Evolutionary conservation across 2,888 invertebrate genomes (phyloP).

Genomic region (Nemapogon koenigi): DNA sequence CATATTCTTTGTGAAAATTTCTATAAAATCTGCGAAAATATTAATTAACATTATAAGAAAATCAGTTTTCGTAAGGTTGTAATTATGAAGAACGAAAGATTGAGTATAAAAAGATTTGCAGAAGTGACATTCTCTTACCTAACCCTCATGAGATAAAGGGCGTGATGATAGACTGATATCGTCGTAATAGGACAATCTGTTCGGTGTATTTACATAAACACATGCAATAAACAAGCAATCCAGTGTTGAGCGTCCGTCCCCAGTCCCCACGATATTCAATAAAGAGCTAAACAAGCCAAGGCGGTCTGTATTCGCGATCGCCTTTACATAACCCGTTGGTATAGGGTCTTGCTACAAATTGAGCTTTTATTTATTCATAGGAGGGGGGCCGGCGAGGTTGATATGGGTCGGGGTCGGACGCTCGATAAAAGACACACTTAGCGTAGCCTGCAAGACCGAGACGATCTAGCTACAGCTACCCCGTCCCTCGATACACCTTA

Average conservation of each 20-base stretch:
- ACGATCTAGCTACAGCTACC: conserved; percentile 17
- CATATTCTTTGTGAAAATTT: no score
- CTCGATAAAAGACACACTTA: conserved; percentile 48
- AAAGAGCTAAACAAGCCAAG: conserved; percentile 25
- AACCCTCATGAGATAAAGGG: no score
- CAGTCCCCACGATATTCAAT: conserved; percentile 25
- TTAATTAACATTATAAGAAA: no score
- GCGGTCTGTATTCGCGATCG: conserved; percentile 27
- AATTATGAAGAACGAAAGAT: no score
- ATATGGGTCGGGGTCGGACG: conserved; percentile 52
- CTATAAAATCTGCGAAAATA: no score
- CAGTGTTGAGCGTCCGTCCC: no score
- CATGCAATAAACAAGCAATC: conserved; percentile 18
- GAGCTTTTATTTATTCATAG: conserved; percentile 61
- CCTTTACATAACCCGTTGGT: conserved; percentile 34
- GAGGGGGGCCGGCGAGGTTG: conserved; percentile 43
- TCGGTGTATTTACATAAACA: no score
- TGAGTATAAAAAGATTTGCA: no score
- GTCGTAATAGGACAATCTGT: no score
- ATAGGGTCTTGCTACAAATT: conserved; percentile 41
- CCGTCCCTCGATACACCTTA: conserved; percentile 26
- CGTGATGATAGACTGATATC: no score
- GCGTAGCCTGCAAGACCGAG: conserved; percentile 34
- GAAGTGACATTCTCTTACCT: no score
- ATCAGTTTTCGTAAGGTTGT: no score